These are phyloP conservation scores for Zaprionus ghesquierei DNA, from an alignment of 1,140 invertebrate species.

Conservation along the genomic window DNA sequence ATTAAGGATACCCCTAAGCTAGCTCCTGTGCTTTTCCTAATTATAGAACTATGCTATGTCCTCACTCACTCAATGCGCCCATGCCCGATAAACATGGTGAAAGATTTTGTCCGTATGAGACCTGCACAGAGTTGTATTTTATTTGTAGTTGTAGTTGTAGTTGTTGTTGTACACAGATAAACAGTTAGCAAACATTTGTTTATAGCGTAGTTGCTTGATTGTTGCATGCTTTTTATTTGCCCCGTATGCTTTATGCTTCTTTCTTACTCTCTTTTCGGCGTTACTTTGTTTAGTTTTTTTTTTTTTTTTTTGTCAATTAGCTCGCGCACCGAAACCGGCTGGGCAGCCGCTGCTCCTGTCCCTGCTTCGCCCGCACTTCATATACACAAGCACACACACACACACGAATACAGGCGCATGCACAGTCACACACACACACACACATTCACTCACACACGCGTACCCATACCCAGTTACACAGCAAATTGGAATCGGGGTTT, in stretches of 20 bases:
- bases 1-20: not conserved
- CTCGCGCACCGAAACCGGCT: constrained; percentile 55
- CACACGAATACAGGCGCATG: not conserved
- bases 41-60: constrained; percentile 26
- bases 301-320: constrained; percentile 67
- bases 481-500: constrained; percentile 30
- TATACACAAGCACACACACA: constrained; percentile 8
- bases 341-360: constrained; percentile 52
- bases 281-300: constrained; percentile 34
- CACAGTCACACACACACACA: constrained; percentile 13
- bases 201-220: constrained; percentile 18
- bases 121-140: not conserved
- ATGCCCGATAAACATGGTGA: constrained; percentile 16
- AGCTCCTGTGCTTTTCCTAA: constrained; percentile 27
- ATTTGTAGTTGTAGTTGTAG: not conserved
- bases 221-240: constrained; percentile 45
- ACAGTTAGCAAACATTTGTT: constrained; percentile 43
- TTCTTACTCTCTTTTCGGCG: constrained; percentile 15
- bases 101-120: constrained; percentile 11
- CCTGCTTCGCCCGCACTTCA: constrained; percentile 40
- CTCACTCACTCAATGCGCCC: constrained; percentile 1
- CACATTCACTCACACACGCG: constrained; percentile 2
- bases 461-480: constrained; percentile 13
- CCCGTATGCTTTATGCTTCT: constrained; percentile 34
- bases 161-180: constrained; percentile 3